A percentile compares a stretch with the other conserved stretches of the same genome.
Conservation (phyloP, 2,888 invertebrate species). For the Seira musarum region DNA sequence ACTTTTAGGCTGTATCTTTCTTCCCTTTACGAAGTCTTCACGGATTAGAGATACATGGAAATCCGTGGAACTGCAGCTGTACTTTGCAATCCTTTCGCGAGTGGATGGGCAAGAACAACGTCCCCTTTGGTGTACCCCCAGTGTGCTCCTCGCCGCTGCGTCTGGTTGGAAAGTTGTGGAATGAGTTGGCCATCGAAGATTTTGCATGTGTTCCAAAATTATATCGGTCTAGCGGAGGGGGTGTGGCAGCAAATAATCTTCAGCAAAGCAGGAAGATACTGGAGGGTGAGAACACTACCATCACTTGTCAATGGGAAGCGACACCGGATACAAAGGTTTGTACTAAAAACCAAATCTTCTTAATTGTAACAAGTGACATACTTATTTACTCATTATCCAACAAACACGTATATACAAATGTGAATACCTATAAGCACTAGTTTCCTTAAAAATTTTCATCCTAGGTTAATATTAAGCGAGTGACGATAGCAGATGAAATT, state of each 20-base stretch:
- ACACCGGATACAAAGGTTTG: constrained; percentile 68
- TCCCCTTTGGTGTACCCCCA: constrained; percentile 82
- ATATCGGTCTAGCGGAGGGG: constrained; percentile 34
- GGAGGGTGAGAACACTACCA: constrained; percentile 67
- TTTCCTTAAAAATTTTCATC: too few relatives aligned
- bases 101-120: constrained; percentile 86
- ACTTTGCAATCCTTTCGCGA: constrained; percentile 82
- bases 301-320: constrained; percentile 67
- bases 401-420: too few relatives aligned
- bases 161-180: constrained; percentile 81
- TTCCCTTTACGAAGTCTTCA: constrained; percentile 81
- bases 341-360: neutral
- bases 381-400: too few relatives aligned
- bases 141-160: constrained; percentile 80
- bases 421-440: too few relatives aligned
- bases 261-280: constrained; percentile 55
- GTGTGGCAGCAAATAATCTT: constrained; percentile 17
- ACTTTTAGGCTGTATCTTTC: constrained; percentile 76
- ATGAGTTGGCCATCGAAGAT: constrained; percentile 83
- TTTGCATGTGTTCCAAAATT: constrained; percentile 81
- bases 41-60: constrained; percentile 83
- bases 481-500: too few relatives aligned
- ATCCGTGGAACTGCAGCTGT: constrained; percentile 90
- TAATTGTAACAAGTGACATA: neutral
- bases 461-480: too few relatives aligned